phyloP scores from a whole-genome alignment of 2,113 vertebrate genomes.

The Platanista minor region DNA sequence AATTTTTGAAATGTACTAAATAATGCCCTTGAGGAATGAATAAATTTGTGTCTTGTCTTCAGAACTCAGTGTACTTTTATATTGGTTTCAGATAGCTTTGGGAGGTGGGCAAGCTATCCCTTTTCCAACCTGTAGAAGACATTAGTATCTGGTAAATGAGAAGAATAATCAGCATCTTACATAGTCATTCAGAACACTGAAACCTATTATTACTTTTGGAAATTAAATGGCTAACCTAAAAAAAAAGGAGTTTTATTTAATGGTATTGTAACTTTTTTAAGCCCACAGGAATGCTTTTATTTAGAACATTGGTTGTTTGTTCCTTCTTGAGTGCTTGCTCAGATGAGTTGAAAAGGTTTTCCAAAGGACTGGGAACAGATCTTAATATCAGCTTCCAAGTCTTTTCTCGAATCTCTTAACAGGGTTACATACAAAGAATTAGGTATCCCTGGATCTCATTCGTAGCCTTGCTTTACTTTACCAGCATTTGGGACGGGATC shows the following conservation, averaged over 20 bases:
- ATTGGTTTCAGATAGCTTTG: constrained; percentile 18
- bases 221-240: constrained; percentile 14
- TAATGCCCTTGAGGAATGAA: background rate
- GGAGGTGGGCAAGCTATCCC: background rate
- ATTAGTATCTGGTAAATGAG: background rate
- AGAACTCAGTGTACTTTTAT: background rate
- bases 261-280: constrained; percentile 46
- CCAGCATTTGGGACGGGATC: constrained; percentile 49
- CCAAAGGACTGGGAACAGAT: constrained; percentile 67
- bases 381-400: constrained; percentile 59
- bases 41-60: background rate
- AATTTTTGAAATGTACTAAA: background rate
- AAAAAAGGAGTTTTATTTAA: constrained; percentile 20
- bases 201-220: constrained; percentile 13
- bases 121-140: background rate
- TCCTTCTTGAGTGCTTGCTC: constrained; percentile 55
- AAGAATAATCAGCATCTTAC: background rate
- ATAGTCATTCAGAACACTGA: background rate
- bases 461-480: constrained; percentile 56
- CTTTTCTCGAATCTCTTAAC: constrained; percentile 43
- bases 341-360: constrained; percentile 65
- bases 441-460: constrained; percentile 69
- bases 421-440: constrained; percentile 64
- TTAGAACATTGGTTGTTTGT: constrained; percentile 67
- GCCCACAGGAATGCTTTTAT: constrained; percentile 64